Base-by-base conservation (phyloP, 2,797 vertebrate species). In the Pseudocheirus occidentalis region DNA sequence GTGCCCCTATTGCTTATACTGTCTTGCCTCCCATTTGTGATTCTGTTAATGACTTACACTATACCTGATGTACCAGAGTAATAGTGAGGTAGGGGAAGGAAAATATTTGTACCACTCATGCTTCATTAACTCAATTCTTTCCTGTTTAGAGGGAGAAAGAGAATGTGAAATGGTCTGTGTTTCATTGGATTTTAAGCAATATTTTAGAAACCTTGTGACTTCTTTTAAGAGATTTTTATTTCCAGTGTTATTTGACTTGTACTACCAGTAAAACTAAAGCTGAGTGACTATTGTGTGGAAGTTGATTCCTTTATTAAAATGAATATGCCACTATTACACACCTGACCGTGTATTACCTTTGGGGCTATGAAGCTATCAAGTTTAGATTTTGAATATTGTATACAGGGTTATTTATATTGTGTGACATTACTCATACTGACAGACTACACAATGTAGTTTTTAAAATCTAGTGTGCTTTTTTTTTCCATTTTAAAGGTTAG, bases 391-490 rank as follows among this genome's bases (percentile, higher is more conserved):
- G 95, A 98, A 98, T 98, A 98, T 99, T 97, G 96, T 99, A 98
- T 98, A 99, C 98, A 98, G 98, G 98, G 98, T 99, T 99, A 99
- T 99, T 99, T 99, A 99, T 99, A 98, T 98, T 98, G 99, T 98
- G 98, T 98, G 98, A 98, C 98, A 98, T 98, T 99, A 99, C 98
- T 98, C 98, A 94, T 98, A 98, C 98, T 99, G 98, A 98, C 98
- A 98, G 98, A 98, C 98, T 99, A 98, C 98, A 97, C 97, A 90
- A 95, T 95, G 98, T 99, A 98, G 98, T 98, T 98, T 98, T 98
- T 98, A 96, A 97, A 97, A 96, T 92, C 95, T 98, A 98, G 97
- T 98, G 96, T 94, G 97, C 62, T 98, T 98, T 98, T 96, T 92
- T 96, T 97, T 95, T 96, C 97, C 97, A 96, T 98, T 98, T 98